Base-by-base conservation (phyloP, 2,797 vertebrate genomes). In the Lepilemur ruficaudatus region DNA sequence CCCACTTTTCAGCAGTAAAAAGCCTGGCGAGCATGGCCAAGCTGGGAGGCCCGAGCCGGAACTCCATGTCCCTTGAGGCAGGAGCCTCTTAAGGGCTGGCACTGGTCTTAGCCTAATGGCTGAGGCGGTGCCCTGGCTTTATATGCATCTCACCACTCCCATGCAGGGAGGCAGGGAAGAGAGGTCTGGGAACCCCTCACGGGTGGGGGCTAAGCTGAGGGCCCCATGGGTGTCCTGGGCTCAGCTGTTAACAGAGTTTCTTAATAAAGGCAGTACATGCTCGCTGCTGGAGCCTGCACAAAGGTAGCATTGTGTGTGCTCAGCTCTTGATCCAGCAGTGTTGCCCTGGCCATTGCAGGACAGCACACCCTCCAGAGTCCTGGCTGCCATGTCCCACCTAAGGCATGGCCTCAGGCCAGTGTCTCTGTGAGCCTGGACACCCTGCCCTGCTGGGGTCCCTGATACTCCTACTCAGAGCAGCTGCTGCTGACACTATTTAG, bases 231-330 rank as follows among this genome's bases (percentile, higher is more conserved):
- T 61, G 52, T 72, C 91, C 82, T n/a, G 61, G 63, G 32, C 67
- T 48, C n/a, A 59, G 65, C 3, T 91, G 38, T 65, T 48, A 22
- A 22, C 3, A 7, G 76, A 83, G 5, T 76, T 88, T 84, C 88
- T 65, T 61, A 98, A 98, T 98, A 98, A 98, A 98, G 86, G 75
- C 4, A 17, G 79, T 22, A 15, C 4, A 0, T 25, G 78, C 46
- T 81, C 46, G 3, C 3, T 30, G 63, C 79, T 57, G 12, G 63
- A 82, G 63, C 10, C 73, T 83, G 48, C 4, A 1, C 30, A 67
- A 55, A 65, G 72, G 38, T 1, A 6, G 55, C 22, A 5, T 32
- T 17, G 57, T 52, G 73, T 82, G 61, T 38, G 59, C 80, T 78
- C 17, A 7, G 83, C 94, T 90, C 28, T 57, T 6, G 12, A 43